Base-by-base conservation (phyloP, 2,888 invertebrate genomes). In the Drosophila fulvimacula region DNA sequence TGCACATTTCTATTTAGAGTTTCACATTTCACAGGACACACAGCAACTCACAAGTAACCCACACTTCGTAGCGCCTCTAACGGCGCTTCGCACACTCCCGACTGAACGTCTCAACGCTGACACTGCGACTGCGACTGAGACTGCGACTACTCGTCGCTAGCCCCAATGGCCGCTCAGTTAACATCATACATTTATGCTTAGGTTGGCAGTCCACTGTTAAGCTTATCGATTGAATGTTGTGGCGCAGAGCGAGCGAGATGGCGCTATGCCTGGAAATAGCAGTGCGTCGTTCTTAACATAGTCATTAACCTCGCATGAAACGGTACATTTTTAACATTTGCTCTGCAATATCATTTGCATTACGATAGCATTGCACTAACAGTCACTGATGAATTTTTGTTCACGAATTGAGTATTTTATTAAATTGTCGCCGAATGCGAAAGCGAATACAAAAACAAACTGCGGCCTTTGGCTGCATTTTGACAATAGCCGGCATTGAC, bases 121-220 rank as follows among this genome's bases (percentile, higher is more conserved):
- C 74, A 66, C 62, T 77, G 81, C 71, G 81, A 88, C 58, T 59
- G 55, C 64, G 24, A 65, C 69, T 84, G 79, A 42, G 67, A 77
- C 55, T 49, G 55, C 64, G 24, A 65, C 44, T 65, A 85, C 88
- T 85, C 81, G 86, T 59, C 49, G 39, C 32, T 55, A 51, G 42
- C 44, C 32, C 49, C 36, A 62, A 34, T 59, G 58, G 39, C 79
- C 60, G 75, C 42, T 68, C 51, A 42, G 57, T 69, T 62, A 57
- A 55, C 74, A 46, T 52, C 15, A 34, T 38, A 49, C 49, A 19
- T 15, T 55, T 39, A 52, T 36, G 68, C 53, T 38, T 46, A 66
- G 64, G 86, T 81, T 69, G 82, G 69, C 88, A 82, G 82, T n/a
- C 53, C 73, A 19, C 80, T 82, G 88, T 79, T 85, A 82, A 52